Evolutionary conservation across 2,113 vertebrate genomes (phyloP).

Genomic region (Pycnonotus jocosus): DNA sequence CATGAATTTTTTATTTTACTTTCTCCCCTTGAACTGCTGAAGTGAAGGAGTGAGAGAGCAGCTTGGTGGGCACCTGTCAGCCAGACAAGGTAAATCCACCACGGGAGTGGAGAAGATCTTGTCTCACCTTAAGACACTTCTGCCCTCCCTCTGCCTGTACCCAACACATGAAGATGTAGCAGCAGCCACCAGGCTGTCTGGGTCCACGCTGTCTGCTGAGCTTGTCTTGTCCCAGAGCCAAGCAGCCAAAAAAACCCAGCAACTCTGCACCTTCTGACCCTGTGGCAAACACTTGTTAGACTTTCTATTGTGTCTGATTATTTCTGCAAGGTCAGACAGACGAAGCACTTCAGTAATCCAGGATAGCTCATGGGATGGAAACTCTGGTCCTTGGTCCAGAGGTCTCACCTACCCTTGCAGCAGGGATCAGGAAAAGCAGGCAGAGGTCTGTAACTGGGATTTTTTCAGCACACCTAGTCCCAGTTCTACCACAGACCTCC

Average conservation of each 20-base stretch:
- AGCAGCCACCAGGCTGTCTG: not conserved
- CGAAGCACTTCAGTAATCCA: not conserved
- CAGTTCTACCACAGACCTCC: not conserved
- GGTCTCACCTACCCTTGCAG: not conserved
- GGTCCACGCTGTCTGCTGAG: not conserved
- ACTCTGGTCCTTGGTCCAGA: not conserved
- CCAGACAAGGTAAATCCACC: not conserved
- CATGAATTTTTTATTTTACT: not conserved
- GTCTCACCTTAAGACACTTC: not conserved
- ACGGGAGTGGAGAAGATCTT: not conserved
- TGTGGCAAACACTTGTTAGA: not conserved
- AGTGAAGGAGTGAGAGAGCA: not conserved
- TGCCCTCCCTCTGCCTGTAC: not conserved
- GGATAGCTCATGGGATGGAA: not conserved
- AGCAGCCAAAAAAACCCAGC: not conserved
- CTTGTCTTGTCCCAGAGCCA: not conserved
- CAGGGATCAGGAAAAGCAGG: not conserved
- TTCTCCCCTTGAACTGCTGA: not conserved
- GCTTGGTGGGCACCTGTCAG: not conserved
- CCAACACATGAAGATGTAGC: not conserved
- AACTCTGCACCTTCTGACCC: not conserved
- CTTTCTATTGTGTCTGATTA: not conserved
- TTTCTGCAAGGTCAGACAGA: not conserved
- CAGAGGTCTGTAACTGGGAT: not conserved
- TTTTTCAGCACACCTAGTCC: not conserved